Evolutionary conservation across 2,797 vertebrate genomes (phyloP).

Genomic region (Rhabdomys pumilio): DNA sequence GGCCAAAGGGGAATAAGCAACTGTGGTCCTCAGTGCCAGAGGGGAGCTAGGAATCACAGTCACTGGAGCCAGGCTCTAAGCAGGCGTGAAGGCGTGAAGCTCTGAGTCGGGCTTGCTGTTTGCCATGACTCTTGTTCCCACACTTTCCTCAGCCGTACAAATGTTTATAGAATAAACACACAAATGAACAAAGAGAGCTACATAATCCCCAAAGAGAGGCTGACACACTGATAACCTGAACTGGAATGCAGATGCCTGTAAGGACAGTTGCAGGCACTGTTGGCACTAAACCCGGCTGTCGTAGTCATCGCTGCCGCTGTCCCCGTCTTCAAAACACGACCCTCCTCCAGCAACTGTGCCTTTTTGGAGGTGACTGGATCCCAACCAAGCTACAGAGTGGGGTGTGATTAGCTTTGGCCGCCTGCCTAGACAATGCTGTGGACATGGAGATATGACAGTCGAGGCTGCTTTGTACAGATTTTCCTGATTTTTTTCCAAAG

Average conservation of each 20-base stretch:
- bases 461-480: neutral
- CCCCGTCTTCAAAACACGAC: neutral
- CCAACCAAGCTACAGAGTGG: neutral
- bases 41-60: neutral
- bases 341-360: neutral
- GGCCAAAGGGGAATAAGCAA: neutral
- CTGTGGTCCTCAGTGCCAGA: neutral
- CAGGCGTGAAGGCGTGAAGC: neutral
- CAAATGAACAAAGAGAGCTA: neutral
- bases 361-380: slow-evolving; percentile 1
- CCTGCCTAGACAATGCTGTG: neutral
- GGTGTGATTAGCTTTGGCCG: neutral
- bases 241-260: neutral
- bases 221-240: neutral
- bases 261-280: neutral
- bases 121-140: neutral
- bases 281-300: neutral
- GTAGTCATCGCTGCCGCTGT: neutral
- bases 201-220: neutral
- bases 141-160: neutral
- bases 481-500: neutral
- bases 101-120: neutral
- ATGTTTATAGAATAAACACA: neutral
- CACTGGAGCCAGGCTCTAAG: neutral
- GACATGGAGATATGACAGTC: neutral